phyloP scores from a whole-genome alignment of 2,113 vertebrate genomes.

The Columbina picui region DNA sequence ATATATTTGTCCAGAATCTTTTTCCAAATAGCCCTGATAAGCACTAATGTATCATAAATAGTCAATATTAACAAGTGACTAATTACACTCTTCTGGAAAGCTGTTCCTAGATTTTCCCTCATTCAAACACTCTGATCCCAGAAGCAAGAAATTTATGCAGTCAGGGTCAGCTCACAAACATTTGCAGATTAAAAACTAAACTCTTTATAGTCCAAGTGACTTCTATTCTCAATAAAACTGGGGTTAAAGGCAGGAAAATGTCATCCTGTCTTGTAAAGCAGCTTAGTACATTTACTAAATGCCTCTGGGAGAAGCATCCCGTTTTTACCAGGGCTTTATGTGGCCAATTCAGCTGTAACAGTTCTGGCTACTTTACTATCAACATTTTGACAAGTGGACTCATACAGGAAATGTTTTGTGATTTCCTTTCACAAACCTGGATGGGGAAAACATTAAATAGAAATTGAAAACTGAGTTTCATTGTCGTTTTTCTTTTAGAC shows the following conservation, averaged over 20 bases:
- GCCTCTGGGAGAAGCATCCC: constrained; percentile 47
- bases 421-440: constrained; percentile 35
- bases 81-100: not conserved
- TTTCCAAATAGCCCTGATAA: not conserved
- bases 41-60: not conserved
- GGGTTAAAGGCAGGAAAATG: constrained; percentile 43
- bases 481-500: constrained; percentile 6
- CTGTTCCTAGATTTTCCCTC: not conserved
- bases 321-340: constrained; percentile 52
- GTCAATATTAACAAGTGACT: not conserved
- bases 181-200: not conserved
- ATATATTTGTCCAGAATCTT: not conserved
- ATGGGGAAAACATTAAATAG: constrained; percentile 27
- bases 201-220: not conserved
- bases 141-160: not conserved
- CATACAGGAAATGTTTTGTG: constrained; percentile 33
- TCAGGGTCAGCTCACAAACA: not conserved
- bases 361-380: constrained; percentile 39
- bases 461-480: not conserved
- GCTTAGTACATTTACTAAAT: constrained; percentile 25
- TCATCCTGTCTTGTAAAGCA: constrained; percentile 45
- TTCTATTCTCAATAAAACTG: constrained; percentile 28
- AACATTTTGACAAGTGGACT: constrained; percentile 53
- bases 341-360: constrained; percentile 56
- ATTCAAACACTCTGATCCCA: not conserved